Conservation (phyloP, 2,113 vertebrate genomes). For the Conger conger region DNA sequence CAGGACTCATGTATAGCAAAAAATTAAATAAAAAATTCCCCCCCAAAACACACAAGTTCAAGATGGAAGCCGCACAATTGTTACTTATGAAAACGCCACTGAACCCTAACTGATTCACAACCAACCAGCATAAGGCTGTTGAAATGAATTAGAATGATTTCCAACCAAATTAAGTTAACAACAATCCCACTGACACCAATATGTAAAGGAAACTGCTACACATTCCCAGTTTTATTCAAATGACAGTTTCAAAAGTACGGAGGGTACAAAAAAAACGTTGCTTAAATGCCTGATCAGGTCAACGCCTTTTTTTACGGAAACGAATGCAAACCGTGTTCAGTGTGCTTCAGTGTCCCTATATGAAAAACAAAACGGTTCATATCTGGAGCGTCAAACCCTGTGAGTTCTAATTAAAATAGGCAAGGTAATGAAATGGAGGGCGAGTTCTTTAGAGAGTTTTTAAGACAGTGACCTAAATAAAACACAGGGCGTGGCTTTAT, state of each 20-base stretch:
- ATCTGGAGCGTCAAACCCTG: background rate
- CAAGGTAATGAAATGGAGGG: background rate
- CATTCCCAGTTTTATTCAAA: too few relatives aligned
- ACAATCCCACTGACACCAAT: too few relatives aligned
- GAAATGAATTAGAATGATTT: background rate
- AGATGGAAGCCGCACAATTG: background rate
- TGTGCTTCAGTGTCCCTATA: background rate
- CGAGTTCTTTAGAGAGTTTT: background rate
- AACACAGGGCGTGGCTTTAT: constrained; percentile 7
- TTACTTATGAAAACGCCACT: background rate
- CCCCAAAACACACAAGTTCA: too few relatives aligned
- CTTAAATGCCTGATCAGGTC: background rate
- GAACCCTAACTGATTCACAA: background rate
- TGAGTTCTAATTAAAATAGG: background rate
- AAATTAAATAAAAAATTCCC: too few relatives aligned
- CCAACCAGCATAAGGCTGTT: background rate
- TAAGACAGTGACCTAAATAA: constrained; percentile 2
- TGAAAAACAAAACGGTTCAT: background rate
- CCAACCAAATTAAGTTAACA: too few relatives aligned
- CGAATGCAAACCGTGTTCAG: background rate
- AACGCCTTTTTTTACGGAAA: background rate
- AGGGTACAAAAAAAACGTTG: background rate
- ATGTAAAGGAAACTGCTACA: too few relatives aligned
- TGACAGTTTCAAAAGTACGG: background rate
- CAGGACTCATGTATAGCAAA: background rate